Conservation (phyloP, 2,797 vertebrate species). For the Girardinus metallicus region DNA sequence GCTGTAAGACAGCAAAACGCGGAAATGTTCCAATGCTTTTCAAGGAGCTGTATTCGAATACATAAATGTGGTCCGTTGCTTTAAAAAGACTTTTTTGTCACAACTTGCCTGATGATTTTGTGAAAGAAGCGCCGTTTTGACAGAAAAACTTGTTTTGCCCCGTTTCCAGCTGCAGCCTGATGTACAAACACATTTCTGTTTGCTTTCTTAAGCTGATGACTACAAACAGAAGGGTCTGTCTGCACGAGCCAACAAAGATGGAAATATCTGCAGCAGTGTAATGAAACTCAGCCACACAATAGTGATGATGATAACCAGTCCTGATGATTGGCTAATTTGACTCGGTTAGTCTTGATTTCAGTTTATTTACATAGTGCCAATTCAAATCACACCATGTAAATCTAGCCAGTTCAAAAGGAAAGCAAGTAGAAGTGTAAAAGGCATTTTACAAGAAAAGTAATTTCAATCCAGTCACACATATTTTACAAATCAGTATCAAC, state of each 20-base stretch:
- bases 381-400: background rate
- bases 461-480: background rate
- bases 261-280: too few relatives aligned
- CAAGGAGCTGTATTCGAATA: background rate
- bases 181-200: too few relatives aligned
- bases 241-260: too few relatives aligned
- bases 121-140: background rate
- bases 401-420: too few relatives aligned
- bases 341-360: background rate
- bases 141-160: background rate
- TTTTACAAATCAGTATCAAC: background rate
- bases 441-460: background rate
- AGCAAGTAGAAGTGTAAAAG: background rate
- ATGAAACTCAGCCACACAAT: too few relatives aligned
- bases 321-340: background rate
- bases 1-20: background rate
- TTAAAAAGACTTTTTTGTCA: background rate
- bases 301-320: too few relatives aligned
- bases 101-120: background rate
- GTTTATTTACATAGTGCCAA: background rate
- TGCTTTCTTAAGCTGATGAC: too few relatives aligned
- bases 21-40: background rate
- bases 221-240: too few relatives aligned
- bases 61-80: background rate
- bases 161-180: too few relatives aligned